Evolutionary conservation across 2,797 vertebrate species (phyloP), one percentile per base, ranked within the genome.

Genomic region (Echiichthys vipera): DNA sequence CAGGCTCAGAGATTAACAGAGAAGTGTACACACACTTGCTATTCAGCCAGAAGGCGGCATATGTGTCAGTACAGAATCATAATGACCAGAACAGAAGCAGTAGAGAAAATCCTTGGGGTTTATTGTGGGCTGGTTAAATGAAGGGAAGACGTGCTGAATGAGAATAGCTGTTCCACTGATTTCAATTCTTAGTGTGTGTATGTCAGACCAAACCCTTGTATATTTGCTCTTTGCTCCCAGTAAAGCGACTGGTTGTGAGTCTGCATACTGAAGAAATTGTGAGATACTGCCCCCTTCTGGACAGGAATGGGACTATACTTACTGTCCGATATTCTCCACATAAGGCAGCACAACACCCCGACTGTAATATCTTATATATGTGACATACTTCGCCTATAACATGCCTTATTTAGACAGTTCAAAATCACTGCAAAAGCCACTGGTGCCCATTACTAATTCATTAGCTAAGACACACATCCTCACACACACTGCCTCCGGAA

Each of bases 51-150:
- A 34, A 77, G 69, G 49, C 74, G 61, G 75, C 63, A 53, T 74
- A 47, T 36, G 13, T 5, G 55, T 63, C 69, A 45, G 82, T 45
- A 51, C 51, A 71, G 90, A 92, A 91, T 92, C 59, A 77, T 84
- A 92, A 91, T 90, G 87, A 88, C 83, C 73, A 65, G 78, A 85
- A 86, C 63, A 82, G 81, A 85, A 25, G 45, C 78, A 50, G 71
- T 2, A 39, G 54, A 80, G 78, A 85, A 89, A 89, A 88, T 89
- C 89, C 79, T 2, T 12, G 67, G 87, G 88, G 85, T 92, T 91
- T 89, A 87, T 63, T 54, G 40, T 17, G 65, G 83, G 81, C 78
- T 75, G 76, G 37, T 73, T 86, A 84, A 84, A 88, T 81, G 70
- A 65, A 62, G 39, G 63, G 69, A 66, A 25, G 75, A 77, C 7